phyloP scores from a whole-genome alignment of 2,888 invertebrate species.

The Odontomyia ornata region DNA sequence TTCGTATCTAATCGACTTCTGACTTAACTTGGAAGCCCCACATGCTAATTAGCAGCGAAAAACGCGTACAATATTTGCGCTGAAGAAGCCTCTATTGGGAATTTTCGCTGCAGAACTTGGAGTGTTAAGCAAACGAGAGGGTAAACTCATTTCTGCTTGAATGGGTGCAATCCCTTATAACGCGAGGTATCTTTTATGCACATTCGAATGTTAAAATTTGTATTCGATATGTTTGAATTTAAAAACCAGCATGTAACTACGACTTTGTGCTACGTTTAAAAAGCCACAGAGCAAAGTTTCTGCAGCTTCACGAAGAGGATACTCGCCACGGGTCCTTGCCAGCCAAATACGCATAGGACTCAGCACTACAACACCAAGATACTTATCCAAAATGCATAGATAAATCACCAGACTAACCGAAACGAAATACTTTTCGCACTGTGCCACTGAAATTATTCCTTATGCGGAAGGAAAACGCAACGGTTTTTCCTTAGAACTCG shows the following conservation, averaged over 20 bases:
- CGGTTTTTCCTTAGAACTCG: background rate
- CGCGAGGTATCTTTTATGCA: too few species aligned
- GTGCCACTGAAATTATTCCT: background rate
- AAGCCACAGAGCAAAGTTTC: too few species aligned
- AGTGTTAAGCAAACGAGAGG: background rate
- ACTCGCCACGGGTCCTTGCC: too few species aligned
- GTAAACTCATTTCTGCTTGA: background rate
- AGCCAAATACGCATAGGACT: too few species aligned
- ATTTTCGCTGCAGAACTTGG: background rate
- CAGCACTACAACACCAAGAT: too few species aligned
- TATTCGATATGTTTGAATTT: too few species aligned
- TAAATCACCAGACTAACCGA: background rate
- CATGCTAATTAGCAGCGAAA: background rate
- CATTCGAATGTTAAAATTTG: too few species aligned
- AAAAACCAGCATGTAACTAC: too few species aligned
- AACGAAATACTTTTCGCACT: background rate
- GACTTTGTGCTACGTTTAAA: too few species aligned
- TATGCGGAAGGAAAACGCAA: conserved; percentile 4
- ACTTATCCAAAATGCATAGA: too few species aligned
- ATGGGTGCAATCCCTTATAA: background rate
- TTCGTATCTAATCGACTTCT: background rate
- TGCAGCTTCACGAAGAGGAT: too few species aligned
- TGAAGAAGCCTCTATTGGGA: background rate
- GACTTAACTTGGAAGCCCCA: conserved; percentile 11
- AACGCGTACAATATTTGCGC: background rate